Base-by-base conservation (phyloP, 1,140 invertebrate species). In the Pachyrhynchus sulphureomaculatus region DNA sequence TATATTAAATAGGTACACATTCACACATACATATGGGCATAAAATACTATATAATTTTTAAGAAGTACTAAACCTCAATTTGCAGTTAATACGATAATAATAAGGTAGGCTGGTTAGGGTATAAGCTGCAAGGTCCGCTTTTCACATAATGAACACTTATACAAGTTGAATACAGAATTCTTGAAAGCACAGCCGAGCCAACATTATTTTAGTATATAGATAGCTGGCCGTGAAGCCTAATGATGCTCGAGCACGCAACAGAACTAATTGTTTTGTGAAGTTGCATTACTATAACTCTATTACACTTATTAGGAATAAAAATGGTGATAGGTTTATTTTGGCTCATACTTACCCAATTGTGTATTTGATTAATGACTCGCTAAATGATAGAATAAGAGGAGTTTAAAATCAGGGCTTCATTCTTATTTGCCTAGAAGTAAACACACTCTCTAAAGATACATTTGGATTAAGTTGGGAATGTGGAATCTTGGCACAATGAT, bases 261-360 rank as follows among this genome's bases (percentile, higher is more conserved):
- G 59, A n/a, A 51, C 69, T 71, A 73, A 73, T 73, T 73, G 71
- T 72, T 70, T 72, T 66, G 71, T 72, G 71, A 71, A 71, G 70
- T 69, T 64, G 66, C 66, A 65, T 64, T 54, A 61, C 62, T 41
- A 66, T 55, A 48, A 17, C 57, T 58, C 57, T 51, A 59, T 59
- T 42, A 37, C 34, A 49, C 39, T n/a, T n/a, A n/a, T n/a, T n/a
- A n/a, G n/a, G n/a, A n/a, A n/a, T n/a, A n/a, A n/a, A n/a, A n/a
- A n/a, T n/a, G n/a, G n/a, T n/a, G n/a, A n/a, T n/a, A n/a, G n/a
- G n/a, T n/a, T n/a, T n/a, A n/a, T n/a, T n/a, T n/a, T n/a, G n/a
- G n/a, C n/a, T n/a, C n/a, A n/a, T n/a, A n/a, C n/a, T n/a, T n/a
- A n/a, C n/a, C n/a, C n/a, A n/a, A n/a, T n/a, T n/a, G n/a, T n/a